phyloP scores from a whole-genome alignment of 2,888 invertebrate species.

The Maniola hyperantus region DNA sequence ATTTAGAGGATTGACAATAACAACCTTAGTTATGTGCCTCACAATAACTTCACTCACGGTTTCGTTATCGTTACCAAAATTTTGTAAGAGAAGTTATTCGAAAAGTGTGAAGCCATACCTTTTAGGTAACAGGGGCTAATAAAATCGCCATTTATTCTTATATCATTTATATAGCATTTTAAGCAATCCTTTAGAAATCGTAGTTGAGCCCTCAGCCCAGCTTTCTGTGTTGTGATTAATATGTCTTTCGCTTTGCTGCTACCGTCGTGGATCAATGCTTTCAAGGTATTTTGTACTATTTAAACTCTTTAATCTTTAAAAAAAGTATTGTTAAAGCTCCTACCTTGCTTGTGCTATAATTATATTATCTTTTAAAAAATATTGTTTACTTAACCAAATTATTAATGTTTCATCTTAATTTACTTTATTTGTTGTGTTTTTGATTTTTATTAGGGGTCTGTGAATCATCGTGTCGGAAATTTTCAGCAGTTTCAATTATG shows the following conservation, averaged over 20 bases:
- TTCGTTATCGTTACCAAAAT: no score
- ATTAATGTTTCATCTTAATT: slow-evolving; percentile 14
- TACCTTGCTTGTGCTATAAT: slow-evolving; percentile 61
- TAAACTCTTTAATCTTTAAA: slow-evolving; percentile 54
- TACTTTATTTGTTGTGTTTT: slow-evolving; percentile 15
- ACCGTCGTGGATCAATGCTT: slow-evolving; percentile 76
- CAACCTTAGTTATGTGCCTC: neutral
- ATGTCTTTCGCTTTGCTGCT: slow-evolving; percentile 78
- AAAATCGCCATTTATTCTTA: slow-evolving; percentile 37
- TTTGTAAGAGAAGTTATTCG: no score
- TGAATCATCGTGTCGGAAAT: neutral
- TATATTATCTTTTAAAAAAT: slow-evolving; percentile 30
- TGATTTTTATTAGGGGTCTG: slow-evolving; percentile 18
- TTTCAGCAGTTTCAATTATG: neutral
- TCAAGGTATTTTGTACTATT: slow-evolving; percentile 69
- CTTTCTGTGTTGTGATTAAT: slow-evolving; percentile 78
- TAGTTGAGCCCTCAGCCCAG: slow-evolving; percentile 57
- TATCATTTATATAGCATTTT: slow-evolving; percentile 42
- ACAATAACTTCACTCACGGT: no score
- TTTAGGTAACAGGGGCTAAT: slow-evolving; percentile 3
- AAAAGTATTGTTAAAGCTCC: slow-evolving; percentile 56
- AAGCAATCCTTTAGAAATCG: slow-evolving; percentile 56
- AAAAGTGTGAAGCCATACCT: no score
- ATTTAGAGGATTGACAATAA: slow-evolving; percentile 56
- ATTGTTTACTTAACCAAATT: slow-evolving; percentile 28